Evolutionary conservation across 2,888 invertebrate genomes (phyloP), one percentile per base, ranked within the genome.

Genomic region (Neuroscelio doddi): DNA sequence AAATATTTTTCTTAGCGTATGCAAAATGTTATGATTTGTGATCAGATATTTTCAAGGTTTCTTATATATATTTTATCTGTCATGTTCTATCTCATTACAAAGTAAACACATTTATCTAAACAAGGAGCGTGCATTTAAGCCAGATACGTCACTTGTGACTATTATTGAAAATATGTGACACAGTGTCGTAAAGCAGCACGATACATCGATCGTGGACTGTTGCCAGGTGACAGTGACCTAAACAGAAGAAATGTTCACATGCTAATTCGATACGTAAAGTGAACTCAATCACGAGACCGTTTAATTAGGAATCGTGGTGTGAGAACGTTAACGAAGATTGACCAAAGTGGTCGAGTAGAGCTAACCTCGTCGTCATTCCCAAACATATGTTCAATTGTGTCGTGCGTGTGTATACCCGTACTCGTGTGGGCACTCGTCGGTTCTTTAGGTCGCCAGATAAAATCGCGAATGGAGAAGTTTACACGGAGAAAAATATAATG

Each of bases 151-250:
- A 15, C 34, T 17, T 16, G 21, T 29, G 17, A 5, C 24, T 34
- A 14, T 27, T 62, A 57, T 57, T 59, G 45, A 52, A 52, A 46
- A 34, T 45, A 46, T 52, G 34, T 63, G 59, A 58, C 56, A 39
- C 61, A 61, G 16, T 27, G 58, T 71, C 64, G 69, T 42, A 44
- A 42, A 57, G 41, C 55, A 50, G 39, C 47, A 29, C 52, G 38
- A 38, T 46, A 29, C 29, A 73, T 69, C 70, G 67, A 75, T 73
- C 61, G 58, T 24, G 15, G 39, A 15, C 61, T 52, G 77, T 78
- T 75, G 76, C 75, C 71, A 70, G 69, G 73, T 74, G 75, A 78
- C 72, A 68, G 67, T 65, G 65, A 69, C 70, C 72, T 72, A 76
- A 75, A 77, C 74, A 74, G 36, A 39, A 30, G 15, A 62, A 62